Evolutionary conservation across 1,140 invertebrate genomes (phyloP), one percentile per base, ranked within the genome.

Genomic region (Muscidifurax raptorellus): DNA sequence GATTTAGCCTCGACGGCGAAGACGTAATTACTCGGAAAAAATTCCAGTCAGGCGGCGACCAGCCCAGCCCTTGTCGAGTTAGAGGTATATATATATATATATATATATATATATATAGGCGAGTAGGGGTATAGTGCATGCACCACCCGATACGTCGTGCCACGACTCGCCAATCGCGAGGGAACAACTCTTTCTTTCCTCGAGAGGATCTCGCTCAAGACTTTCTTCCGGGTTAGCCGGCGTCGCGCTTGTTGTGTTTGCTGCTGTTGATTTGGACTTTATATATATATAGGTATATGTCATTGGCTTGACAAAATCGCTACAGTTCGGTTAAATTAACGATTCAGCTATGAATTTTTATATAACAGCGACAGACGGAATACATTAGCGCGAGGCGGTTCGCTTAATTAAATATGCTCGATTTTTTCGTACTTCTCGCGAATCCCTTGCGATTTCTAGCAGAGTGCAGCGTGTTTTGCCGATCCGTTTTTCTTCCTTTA

Each of bases 11-110:
- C 81, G 69, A 78, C 87, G 85, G 81, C 86, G 84, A 89, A 87
- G 87, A 88, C 84, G 90, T 91, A 91, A 91, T 91, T 91, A 90
- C 90, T 89, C 83, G 89, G 87, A 89, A 91, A 91, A 90, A 91
- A 91, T 91, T 91, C 90, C 86, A 87, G 90, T 91, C 90, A 91
- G 87, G 88, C 47, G 52, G 71, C 12, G 88, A 89, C 90, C 66
- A 69, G 9, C n/a, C 22, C 18, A n/a, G 9, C 76, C 30, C 76
- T 66, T n/a, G 76, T 79, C 47, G 76, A 66, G 76, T 79, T 77
- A 59, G 30, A 22, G 32, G 71, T n/a, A n/a, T n/a, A n/a, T n/a
- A n/a, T n/a, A n/a, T n/a, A n/a, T n/a, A n/a, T n/a, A n/a, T n/a
- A n/a, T n/a, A n/a, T n/a, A n/a, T n/a, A n/a, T n/a, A n/a, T n/a